Conservation (phyloP, 2,888 invertebrate genomes). For the Aspidapion aeneum region DNA sequence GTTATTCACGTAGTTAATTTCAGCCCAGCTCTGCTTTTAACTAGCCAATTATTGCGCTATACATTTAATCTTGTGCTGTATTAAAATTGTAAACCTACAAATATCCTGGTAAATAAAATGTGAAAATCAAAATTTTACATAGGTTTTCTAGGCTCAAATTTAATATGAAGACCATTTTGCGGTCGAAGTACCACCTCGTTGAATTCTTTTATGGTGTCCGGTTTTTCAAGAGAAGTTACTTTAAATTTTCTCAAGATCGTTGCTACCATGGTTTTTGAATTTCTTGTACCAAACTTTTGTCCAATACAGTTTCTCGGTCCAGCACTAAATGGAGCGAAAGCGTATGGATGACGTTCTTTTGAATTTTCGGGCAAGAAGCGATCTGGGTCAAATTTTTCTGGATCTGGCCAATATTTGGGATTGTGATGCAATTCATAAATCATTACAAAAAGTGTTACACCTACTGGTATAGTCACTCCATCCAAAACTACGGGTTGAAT, state of each 20-base stretch:
- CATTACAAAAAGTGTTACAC: background rate
- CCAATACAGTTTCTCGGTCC: constrained; percentile 44
- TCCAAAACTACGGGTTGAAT: background rate
- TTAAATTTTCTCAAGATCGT: constrained; percentile 33
- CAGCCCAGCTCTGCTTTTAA: no score
- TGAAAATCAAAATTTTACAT: no score
- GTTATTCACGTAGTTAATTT: no score
- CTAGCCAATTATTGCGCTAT: no score
- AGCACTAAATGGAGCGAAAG: constrained; percentile 45
- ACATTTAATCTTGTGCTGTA: no score
- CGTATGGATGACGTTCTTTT: constrained; percentile 42
- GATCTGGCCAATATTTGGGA: constrained; percentile 47
- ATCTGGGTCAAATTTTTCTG: constrained; percentile 44
- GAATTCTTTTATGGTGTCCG: constrained; percentile 30
- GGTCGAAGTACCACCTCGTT: constrained; percentile 24
- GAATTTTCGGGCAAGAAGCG: constrained; percentile 42
- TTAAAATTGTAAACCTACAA: no score
- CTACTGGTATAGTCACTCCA: background rate
- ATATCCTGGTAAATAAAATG: no score
- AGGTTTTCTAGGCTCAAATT: no score
- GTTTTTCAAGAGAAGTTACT: constrained; percentile 32
- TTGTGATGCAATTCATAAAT: constrained; percentile 45
- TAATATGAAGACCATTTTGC: constrained; percentile 31
- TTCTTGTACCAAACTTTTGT: constrained; percentile 33
- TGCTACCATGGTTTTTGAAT: constrained; percentile 33